Evolutionary conservation across 2,888 invertebrate species (phyloP), one percentile per base, ranked within the genome.

Genomic region (Philereme transversata): DNA sequence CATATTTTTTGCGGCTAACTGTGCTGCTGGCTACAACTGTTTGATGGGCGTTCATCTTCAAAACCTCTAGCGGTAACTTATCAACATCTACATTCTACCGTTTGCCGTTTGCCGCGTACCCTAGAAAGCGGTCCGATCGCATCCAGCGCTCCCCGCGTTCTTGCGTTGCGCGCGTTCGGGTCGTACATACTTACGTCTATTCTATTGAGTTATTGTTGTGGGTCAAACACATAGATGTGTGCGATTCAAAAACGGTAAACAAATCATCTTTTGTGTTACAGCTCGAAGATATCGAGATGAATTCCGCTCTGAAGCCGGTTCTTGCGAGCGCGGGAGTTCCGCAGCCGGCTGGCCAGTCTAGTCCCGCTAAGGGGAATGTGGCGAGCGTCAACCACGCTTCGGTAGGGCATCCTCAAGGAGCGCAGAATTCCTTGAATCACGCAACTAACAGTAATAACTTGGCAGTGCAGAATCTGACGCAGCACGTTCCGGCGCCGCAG

Each of bases 221-320:
- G 90, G 89, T 90, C 87, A 90, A 88, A 88, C 87, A 88, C 89
- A 85, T 84, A 78, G 80, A 43, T 10, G 35, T 79, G 72, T 78
- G 81, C 80, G 79, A 77, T 85, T 77, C 74, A 76, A 82, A 79
- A 84, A 82, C 81, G 80, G 73, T 85, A 79, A 87, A 79, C 75
- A 78, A 73, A 52, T 36, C 71, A 62, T 54, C 35, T 67, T 62
- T 86, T 86, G 80, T 87, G 83, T 88, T 90, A 86, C 88, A 90
- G 88, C 78, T 83, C 78, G 74, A 51, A 51, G 47, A 38, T 58
- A 55, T 45, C 51, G 58, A 43, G 47, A 94, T 94, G 94, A 94
- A 93, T 90, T 93, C 94, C 78, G 93, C 93, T 79, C 83, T 94
- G 84, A 94, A 94, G 87, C 93, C 94, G 82, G 93, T 92, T 77